Evolutionary conservation across 2,797 vertebrate genomes (phyloP), one percentile per base, ranked within the genome.

Genomic region (Lagocephalus sceleratus): DNA sequence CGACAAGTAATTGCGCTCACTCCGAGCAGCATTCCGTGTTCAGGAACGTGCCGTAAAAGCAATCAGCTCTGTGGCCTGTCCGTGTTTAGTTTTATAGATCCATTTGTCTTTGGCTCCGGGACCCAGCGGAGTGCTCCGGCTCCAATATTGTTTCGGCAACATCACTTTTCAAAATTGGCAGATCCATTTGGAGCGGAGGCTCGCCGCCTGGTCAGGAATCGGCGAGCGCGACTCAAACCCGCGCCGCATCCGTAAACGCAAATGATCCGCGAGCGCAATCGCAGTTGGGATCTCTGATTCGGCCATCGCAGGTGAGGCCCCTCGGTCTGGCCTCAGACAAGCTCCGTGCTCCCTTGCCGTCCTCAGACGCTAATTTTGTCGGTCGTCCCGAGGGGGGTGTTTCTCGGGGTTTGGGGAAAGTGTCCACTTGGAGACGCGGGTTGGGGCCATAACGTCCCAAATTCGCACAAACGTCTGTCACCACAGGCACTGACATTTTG

Each of bases 121-220:
- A 59, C 26, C 58, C 16, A 23, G 44, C 32, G 48, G 23, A 35
- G 14, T 63, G 55, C 49, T 44, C 46, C 43, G 53, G 54, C 35
- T 59, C 51, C 66, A 64, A 47, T 51, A 64, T 53, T 51, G 19
- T 66, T 69, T 35, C 43, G 48, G 55, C 48, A 54, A 51, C 8
- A 59, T 19, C 48, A 63, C 56, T 72, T 74, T 66, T 74, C n/a
- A 65, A 51, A 64, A 74, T 56, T 58, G 65, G 55, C 49, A 75
- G 57, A 51, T 35, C 25, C n/a, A 21, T 47, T 65, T 59, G 46
- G 55, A 47, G 19, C 50, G 63, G 25, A 53, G 44, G 41, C 55
- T 62, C 48, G 50, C 21, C 5, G 19, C n/a, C 17, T 19, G 10
- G 17, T 8, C 40, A 42, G 16, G 40, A n/a, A n/a, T 17, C 5